These are phyloP conservation scores for Drosophila sucinea DNA, from an alignment of 1,140 invertebrate genomes.

Conservation along the genomic window DNA sequence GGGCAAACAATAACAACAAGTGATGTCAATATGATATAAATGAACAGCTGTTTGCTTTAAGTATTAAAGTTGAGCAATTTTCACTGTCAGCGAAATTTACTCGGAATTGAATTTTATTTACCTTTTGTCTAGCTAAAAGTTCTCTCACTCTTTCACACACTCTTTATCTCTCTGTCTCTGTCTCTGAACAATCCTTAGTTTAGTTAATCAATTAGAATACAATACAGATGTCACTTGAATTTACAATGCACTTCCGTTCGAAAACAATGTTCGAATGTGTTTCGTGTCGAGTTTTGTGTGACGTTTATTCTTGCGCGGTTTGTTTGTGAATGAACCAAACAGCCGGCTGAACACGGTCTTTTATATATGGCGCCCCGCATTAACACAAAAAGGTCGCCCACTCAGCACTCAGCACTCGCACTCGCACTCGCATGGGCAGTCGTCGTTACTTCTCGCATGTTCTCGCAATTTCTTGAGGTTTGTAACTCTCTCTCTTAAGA, in stretches of 20 bases:
- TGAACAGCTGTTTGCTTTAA: conserved; percentile 44
- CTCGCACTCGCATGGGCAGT: not conserved
- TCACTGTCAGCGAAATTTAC: conserved; percentile 13
- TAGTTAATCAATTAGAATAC: conserved; percentile 12
- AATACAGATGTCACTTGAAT: conserved; percentile 10
- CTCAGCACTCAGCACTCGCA: conserved; percentile 7
- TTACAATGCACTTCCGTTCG: conserved; percentile 9
- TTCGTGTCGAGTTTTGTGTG: not conserved
- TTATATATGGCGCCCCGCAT: conserved; percentile 7
- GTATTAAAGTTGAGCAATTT: conserved; percentile 12
- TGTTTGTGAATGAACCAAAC: conserved; percentile 11
- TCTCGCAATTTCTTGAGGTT: conserved; percentile 16
- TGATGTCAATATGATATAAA: conserved; percentile 65
- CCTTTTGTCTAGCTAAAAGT: conserved; percentile 23
- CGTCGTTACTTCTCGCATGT: conserved; percentile 2
- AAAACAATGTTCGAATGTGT: not conserved
- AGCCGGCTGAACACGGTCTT: conserved; percentile 8
- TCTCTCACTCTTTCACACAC: conserved; percentile 19
- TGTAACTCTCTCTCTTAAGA: conserved; percentile 16
- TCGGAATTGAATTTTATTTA: conserved; percentile 12
- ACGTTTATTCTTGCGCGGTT: conserved; percentile 5
- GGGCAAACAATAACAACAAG: conserved; percentile 59
- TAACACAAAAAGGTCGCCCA: conserved; percentile 1
- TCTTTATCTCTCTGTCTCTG: not conserved
- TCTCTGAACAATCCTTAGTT: not conserved